Base-by-base conservation (phyloP, 1,140 invertebrate genomes). In the Cydia fagiglandana region DNA sequence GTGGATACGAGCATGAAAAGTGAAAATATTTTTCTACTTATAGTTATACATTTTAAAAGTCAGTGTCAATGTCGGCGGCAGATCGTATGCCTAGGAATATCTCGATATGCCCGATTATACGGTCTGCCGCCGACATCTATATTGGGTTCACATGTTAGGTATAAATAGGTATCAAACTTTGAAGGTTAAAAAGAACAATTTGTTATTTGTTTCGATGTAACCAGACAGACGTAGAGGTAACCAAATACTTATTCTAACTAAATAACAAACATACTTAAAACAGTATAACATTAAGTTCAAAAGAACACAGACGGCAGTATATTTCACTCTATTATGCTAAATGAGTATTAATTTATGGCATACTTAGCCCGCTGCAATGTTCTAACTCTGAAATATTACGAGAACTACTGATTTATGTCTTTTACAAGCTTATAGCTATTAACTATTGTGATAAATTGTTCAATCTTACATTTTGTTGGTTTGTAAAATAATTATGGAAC, bases 341-440 rank as follows among this genome's bases (percentile, higher is more conserved):
- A 38, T 70, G 41, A 70, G 34, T 70, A 70, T 70, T 34, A 70
- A 70, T 70, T 38, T 38, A 70, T 70, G 34, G 66, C n/a, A 30
- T 66, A 38, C 66, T 70, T 70, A 70, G 30, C 66, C 64, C n/a
- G 30, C 30, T 70, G 66, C 66, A 70, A 38, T n/a, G 66, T 70
- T 17, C 66, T 70, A 70, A 70, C 66, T 38, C 66, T 70, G 30
- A 70, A 70, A 70, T 70, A 70, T 70, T 70, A 70, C 34, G 12
- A 0, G 20, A 61, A 61, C 56, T 61, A 24, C 56, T 61, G 56
- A 61, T 61, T 61, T 61, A 61, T 61, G 56, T 61, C 7, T 61
- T 20, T 61, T 61, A 61, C 56, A 24, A 24, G 56, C 56, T 61
- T 61, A 61, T 61, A 61, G 20, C 56, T 61, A 61, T 61, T 61